phyloP scores from a whole-genome alignment of 2,113 vertebrate species.

The Lepus timidus region DNA sequence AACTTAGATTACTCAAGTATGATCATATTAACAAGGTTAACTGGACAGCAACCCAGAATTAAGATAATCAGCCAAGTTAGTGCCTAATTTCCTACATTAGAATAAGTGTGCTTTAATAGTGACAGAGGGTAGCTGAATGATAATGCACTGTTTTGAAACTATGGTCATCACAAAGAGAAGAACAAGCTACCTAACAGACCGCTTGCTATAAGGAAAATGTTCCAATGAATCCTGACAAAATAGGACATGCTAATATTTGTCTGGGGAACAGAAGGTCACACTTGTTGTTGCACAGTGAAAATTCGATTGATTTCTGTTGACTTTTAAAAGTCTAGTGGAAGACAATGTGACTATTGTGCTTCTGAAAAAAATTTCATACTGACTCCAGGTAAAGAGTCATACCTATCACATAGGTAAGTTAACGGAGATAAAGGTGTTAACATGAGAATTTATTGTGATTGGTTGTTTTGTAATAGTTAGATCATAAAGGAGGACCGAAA shows the following conservation, averaged over 20 bases:
- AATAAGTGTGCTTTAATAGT: conserved; percentile 47
- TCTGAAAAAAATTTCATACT: conserved; percentile 53
- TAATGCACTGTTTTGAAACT: neutral
- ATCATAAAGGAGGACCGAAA: neutral
- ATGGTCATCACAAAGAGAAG: conserved; percentile 50
- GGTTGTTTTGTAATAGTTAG: conserved; percentile 12
- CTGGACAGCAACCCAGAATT: conserved; percentile 47
- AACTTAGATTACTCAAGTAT: conserved; percentile 58
- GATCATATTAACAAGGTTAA: conserved; percentile 58
- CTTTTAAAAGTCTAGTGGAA: conserved; percentile 68
- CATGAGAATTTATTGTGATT: neutral
- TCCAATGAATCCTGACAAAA: conserved; percentile 67
- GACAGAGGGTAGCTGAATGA: conserved; percentile 58
- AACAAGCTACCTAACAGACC: neutral
- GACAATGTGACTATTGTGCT: conserved; percentile 64
- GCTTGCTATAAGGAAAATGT: conserved; percentile 73
- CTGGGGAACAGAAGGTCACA: conserved; percentile 78
- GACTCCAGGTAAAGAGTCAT: neutral
- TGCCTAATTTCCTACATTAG: conserved; percentile 69
- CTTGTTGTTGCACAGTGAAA: conserved; percentile 68
- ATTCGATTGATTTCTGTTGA: conserved; percentile 70
- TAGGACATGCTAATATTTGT: conserved; percentile 80
- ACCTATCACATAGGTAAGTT: neutral
- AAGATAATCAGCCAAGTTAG: conserved; percentile 44
- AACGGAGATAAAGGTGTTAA: conserved; percentile 10